These are phyloP conservation scores for Labeo catla DNA, from an alignment of 2,113 vertebrate genomes.

Conservation along the genomic window DNA sequence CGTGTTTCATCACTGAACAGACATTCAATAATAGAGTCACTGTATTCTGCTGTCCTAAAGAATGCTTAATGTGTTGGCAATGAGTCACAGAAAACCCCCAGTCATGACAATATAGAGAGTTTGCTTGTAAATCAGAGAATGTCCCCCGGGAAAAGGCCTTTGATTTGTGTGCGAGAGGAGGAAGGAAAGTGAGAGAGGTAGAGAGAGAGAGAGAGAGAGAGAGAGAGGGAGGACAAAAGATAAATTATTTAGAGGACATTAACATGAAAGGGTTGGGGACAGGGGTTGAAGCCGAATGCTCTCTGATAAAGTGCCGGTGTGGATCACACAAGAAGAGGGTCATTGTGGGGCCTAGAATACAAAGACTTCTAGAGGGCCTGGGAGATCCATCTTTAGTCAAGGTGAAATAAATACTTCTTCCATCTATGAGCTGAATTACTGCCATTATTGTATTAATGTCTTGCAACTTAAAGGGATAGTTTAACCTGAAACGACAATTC, in stretches of 20 bases:
- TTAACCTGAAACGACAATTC: not conserved
- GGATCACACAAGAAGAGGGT: slow-evolving; percentile 67
- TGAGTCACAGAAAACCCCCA: not conserved
- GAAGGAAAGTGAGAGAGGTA: not conserved
- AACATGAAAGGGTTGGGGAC: slow-evolving; percentile 71
- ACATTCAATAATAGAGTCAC: not conserved
- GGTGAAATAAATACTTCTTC: not conserved
- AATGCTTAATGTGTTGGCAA: not conserved
- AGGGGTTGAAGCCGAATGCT: slow-evolving; percentile 66
- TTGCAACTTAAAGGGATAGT: not conserved
- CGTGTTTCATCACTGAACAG: not conserved
- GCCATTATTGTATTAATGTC: not conserved
- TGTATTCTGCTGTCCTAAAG: not conserved
- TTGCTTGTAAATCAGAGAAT: slow-evolving; percentile 23
- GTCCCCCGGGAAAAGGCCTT: slow-evolving; percentile 1
- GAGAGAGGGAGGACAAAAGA: slow-evolving; percentile 58
- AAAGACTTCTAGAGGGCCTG: not conserved
- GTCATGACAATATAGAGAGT: slow-evolving; percentile 2
- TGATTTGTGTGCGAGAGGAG: slow-evolving; percentile 25
- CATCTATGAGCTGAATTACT: not conserved
- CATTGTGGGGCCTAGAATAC: not conserved
- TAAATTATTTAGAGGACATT: slow-evolving; percentile 79
- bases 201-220: slow-evolving; percentile 27
- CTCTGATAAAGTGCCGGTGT: slow-evolving; percentile 72
- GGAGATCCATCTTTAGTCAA: not conserved